These are phyloP conservation scores for Epirrhoe tristata DNA, from an alignment of 2,888 invertebrate species.

Conservation along the genomic window DNA sequence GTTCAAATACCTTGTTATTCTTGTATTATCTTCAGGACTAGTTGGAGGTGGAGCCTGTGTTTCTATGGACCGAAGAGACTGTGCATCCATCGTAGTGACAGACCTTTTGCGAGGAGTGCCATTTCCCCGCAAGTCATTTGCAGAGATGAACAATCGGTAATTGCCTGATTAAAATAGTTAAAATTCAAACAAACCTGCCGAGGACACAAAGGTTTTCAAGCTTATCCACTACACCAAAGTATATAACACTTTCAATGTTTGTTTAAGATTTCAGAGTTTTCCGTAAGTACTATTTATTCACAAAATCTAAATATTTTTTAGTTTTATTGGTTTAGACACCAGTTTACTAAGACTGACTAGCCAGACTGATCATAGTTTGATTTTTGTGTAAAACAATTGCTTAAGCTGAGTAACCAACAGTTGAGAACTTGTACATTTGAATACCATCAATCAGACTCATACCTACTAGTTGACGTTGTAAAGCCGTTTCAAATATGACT, in stretches of 20 bases:
- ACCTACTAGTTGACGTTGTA: constrained; percentile 17
- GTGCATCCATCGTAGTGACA: constrained; percentile 75
- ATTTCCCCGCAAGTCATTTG: constrained; percentile 62
- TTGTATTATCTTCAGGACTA: constrained; percentile 75
- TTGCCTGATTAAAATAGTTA: constrained; percentile 54
- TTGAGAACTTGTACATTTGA: constrained; percentile 25
- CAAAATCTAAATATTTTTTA: neutral
- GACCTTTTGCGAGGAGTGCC: constrained; percentile 74
- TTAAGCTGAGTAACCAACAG: constrained; percentile 26
- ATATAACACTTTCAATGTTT: neutral
- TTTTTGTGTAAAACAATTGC: constrained; percentile 23
- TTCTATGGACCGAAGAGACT: constrained; percentile 76
- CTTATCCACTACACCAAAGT: neutral
- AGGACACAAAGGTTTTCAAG: neutral
- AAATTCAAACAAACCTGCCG: constrained; percentile 23
- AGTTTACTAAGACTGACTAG: constrained; percentile 27
- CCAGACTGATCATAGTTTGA: constrained; percentile 33
- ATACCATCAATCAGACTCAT: constrained; percentile 35
- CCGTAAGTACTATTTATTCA: neutral
- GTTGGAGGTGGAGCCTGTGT: constrained; percentile 80
- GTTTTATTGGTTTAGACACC: constrained; percentile 5
- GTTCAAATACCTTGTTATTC: constrained; percentile 67
- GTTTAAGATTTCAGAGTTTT: constrained; percentile 1
- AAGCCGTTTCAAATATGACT: constrained; percentile 27
- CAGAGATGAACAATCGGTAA: constrained; percentile 66